A percentile compares a stretch with the other conserved stretches of the same genome.
These are phyloP conservation scores for Anodontia alba DNA, from an alignment of 2,888 invertebrate genomes.

Conservation along the genomic window DNA sequence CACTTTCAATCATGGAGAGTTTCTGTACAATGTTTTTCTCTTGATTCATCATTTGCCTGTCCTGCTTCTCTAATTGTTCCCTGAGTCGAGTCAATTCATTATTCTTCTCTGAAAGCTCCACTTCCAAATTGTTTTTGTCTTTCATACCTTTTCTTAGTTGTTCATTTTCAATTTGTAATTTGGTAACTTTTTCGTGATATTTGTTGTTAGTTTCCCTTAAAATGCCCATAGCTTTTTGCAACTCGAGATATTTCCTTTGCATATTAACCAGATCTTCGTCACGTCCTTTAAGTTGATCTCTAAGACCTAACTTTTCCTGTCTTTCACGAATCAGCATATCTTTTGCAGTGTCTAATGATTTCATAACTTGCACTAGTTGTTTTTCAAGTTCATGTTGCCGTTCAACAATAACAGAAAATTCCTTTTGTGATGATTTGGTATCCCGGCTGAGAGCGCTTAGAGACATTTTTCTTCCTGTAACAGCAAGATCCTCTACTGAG, in stretches of 20 bases:
- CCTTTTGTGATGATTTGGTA: slow-evolving; percentile 65
- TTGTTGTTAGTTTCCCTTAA: slow-evolving; percentile 69
- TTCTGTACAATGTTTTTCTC: slow-evolving; percentile 62
- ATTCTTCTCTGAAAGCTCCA: slow-evolving; percentile 59
- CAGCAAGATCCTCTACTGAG: slow-evolving; percentile 49
- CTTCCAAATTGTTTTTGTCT: slow-evolving; percentile 61
- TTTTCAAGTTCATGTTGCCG: slow-evolving; percentile 68
- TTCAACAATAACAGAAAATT: slow-evolving; percentile 64
- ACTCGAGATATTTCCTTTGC: slow-evolving; percentile 66
- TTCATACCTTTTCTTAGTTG: slow-evolving; percentile 56
- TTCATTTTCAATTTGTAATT: slow-evolving; percentile 70
- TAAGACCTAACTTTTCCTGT: slow-evolving; percentile 64
- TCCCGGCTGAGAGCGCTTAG: slow-evolving; percentile 65
- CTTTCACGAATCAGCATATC: slow-evolving; percentile 67
- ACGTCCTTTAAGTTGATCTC: slow-evolving; percentile 59
- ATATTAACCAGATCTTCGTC: slow-evolving; percentile 66
- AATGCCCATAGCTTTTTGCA: slow-evolving; percentile 70
- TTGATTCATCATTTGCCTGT: slow-evolving; percentile 60
- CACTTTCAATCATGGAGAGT: slow-evolving; percentile 63
- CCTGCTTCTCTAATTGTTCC: slow-evolving; percentile 59
- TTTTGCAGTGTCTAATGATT: slow-evolving; percentile 68
- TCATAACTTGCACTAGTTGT: slow-evolving; percentile 68
- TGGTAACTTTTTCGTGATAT: slow-evolving; percentile 69
- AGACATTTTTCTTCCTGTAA: slow-evolving; percentile 69
- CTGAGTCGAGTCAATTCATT: slow-evolving; percentile 58